Percentiles rank a stretch among this genome's conserved stretches.
These are phyloP conservation scores for Etheostoma perlongum DNA, from an alignment of 2,797 vertebrate species.

Conservation along the genomic window DNA sequence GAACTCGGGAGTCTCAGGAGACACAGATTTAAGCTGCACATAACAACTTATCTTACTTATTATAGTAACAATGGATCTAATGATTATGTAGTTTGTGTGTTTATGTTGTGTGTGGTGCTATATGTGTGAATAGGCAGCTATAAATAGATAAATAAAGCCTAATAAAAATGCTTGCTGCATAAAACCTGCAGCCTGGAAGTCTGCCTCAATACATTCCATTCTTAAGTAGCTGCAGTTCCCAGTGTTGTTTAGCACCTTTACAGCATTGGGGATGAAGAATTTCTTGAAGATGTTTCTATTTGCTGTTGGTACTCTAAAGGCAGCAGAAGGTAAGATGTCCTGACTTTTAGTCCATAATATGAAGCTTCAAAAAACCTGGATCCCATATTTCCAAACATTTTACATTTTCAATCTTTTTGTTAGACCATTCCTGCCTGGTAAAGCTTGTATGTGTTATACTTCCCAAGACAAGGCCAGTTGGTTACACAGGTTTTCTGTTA, in stretches of 20 bases:
- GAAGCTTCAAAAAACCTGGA: background rate
- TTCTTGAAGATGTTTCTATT: too few relatives aligned
- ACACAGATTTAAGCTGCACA: constrained; percentile 3
- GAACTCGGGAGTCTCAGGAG: background rate
- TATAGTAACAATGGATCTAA: background rate
- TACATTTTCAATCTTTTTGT: too few relatives aligned
- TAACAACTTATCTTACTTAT: background rate
- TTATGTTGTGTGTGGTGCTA: background rate
- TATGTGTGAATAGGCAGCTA: background rate
- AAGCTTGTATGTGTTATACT: background rate
- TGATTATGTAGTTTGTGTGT: background rate
- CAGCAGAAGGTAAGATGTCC: background rate
- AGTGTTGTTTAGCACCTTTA: too few relatives aligned
- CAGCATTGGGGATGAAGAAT: too few relatives aligned
- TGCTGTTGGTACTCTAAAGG: too few relatives aligned
- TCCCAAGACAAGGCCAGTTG: background rate
- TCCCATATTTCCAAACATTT: background rate
- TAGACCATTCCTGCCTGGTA: background rate
- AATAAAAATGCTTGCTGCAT: too few relatives aligned
- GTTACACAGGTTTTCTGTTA: background rate
- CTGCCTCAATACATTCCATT: too few relatives aligned
- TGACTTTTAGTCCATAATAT: background rate
- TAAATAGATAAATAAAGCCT: background rate
- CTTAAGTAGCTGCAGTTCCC: too few relatives aligned
- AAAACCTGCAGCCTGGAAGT: too few relatives aligned